A percentile compares a stretch with the other conserved stretches of the same genome.
Conservation (phyloP, 64 coral and sea anemone species). For the Montipora sp. region DNA sequence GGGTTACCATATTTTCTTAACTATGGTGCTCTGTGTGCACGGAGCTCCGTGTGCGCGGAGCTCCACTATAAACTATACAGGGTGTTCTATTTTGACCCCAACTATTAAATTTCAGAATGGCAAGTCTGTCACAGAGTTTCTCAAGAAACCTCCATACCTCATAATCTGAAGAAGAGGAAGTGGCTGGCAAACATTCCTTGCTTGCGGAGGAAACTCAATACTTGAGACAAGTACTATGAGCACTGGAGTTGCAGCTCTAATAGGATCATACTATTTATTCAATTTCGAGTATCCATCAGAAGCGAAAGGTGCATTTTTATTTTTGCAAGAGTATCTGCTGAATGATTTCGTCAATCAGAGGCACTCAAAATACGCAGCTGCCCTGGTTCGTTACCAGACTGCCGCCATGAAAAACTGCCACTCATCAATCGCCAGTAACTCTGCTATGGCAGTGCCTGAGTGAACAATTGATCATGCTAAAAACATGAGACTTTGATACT, state of each 20-base stretch:
- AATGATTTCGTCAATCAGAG: background rate
- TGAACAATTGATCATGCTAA: slow-evolving; percentile 8
- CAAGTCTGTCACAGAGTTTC: too few species aligned
- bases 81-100: too few species aligned
- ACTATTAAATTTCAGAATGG: too few species aligned
- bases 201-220: background rate
- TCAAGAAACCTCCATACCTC: too few species aligned
- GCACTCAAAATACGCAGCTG: background rate
- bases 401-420: slow-evolving; percentile 1
- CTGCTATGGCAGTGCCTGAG: background rate
- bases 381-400: slow-evolving; percentile 9
- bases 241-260: background rate
- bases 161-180: background rate
- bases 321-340: slow-evolving; percentile 10
- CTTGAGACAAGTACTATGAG: background rate
- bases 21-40: too few species aligned
- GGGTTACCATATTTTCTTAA: too few species aligned
- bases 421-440: slow-evolving; percentile 8
- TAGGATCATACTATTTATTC: background rate
- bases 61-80: too few species aligned
- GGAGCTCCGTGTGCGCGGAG: too few species aligned
- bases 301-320: slow-evolving; percentile 23
- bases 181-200: background rate
- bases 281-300: background rate
- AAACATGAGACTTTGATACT: slow-evolving; percentile 9